Evolutionary conservation across 2,113 vertebrate genomes (phyloP), one percentile per base, ranked within the genome.

Genomic region (Periophthalmodon schlosseri): DNA sequence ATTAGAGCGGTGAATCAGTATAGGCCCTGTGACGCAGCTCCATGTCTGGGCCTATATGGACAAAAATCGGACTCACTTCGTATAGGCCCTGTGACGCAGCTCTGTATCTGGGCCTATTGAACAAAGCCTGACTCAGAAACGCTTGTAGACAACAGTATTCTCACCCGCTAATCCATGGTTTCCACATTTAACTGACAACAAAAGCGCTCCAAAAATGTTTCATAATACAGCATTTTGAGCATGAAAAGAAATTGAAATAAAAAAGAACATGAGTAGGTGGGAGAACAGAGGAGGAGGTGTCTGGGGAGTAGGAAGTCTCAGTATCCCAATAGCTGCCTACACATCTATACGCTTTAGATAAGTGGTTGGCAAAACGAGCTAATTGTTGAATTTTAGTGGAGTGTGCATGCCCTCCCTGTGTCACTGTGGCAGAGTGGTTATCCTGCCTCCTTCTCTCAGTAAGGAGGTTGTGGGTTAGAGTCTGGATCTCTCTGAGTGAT

Each of bases 41-140:
- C 24, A 67, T 68, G 67, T n/a, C 33, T 44, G 21, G 65, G 44
- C 61, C 64, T 76, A 20, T 44, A 44, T 44, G 8, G 39, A 44
- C 6, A 44, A 44, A 44, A 8, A 10, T 44, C 1, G 6, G 39
- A 44, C 8, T 44, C 39, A 44, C 9, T 39, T 39, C 5, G 36
- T 39, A 39, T 39, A 39, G 36, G 36, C 36, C 36, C 50, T 67
- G 46, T 65, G 65, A 83, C 79, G 82, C 72, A 78, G 76, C 79
- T 84, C 70, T 70, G 76, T 69, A 54, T 66, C 54, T 13, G n/a
- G 77, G 68, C 80, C 75, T 36, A n/a, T 70, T 69, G 63, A 67
- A 72, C 28, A 74, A 34, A 21, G 50, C 24, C 47, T 83, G 77
- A 89, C 74, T 85, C 79, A 84, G 21, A 77, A 34, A 77, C 66